Evolutionary conservation across 2,797 vertebrate genomes (phyloP).

Genomic region (Squalus acanthias): DNA sequence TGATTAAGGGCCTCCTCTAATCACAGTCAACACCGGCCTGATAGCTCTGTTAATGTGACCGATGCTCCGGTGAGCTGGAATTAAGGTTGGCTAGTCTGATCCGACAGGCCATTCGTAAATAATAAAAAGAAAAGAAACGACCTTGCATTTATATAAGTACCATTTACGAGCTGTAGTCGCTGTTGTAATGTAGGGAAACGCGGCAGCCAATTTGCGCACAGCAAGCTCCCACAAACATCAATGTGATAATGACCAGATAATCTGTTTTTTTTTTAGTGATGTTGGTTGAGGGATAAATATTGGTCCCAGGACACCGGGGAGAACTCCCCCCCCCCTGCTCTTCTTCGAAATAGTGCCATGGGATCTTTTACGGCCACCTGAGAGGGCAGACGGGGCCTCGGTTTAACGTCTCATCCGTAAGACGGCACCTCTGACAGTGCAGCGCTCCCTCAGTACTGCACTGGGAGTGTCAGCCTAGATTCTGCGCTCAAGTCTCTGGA

Average conservation of each 20-base stretch:
- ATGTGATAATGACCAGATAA: background rate
- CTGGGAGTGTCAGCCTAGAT: background rate
- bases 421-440: background rate
- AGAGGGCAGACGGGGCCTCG: background rate
- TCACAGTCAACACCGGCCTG: background rate
- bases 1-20: background rate
- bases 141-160: background rate
- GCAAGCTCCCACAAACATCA: background rate
- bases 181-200: background rate
- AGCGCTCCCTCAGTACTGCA: background rate
- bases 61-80: background rate
- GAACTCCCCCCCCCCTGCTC: background rate
- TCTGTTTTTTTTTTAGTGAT: background rate
- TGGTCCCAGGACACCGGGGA: background rate
- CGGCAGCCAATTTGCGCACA: background rate
- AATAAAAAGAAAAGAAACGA: background rate
- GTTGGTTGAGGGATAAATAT: background rate
- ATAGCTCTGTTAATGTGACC: background rate
- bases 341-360: background rate
- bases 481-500: background rate
- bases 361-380: background rate
- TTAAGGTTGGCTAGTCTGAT: background rate
- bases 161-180: background rate
- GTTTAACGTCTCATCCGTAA: background rate
- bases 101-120: background rate